Percentiles rank a stretch among this genome's conserved stretches.
These are phyloP conservation scores for Xestobium rufovillosum DNA, from an alignment of 2,888 invertebrate species.

Conservation along the genomic window DNA sequence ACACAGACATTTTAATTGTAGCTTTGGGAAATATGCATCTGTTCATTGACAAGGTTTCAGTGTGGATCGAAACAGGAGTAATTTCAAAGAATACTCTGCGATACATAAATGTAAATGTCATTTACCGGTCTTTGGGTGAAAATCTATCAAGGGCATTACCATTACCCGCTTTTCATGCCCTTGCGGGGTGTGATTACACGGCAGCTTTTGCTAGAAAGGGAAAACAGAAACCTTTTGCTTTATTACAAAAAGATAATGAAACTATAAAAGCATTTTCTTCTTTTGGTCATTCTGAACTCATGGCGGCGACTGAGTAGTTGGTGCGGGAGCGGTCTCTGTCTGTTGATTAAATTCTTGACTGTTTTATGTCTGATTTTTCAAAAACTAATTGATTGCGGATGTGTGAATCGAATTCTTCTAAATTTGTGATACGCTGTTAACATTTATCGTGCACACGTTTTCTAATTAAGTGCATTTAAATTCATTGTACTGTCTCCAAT, in stretches of 20 bases:
- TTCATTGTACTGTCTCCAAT: too few relatives aligned
- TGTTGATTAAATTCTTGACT: too few relatives aligned
- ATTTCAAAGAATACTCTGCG: too few relatives aligned
- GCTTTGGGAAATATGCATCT: conserved; percentile 19
- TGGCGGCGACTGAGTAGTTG: too few relatives aligned
- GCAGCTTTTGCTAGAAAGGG: conserved; percentile 21
- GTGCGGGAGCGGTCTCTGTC: too few relatives aligned
- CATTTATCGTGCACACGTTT: too few relatives aligned
- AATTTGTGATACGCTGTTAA: too few relatives aligned
- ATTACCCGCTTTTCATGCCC: conserved; percentile 22
- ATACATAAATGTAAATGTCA: conserved; percentile 16
- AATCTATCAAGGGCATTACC: conserved; percentile 14
- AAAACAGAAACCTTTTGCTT: conserved; percentile 22
- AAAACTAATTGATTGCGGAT: too few relatives aligned
- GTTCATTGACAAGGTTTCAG: conserved; percentile 8
- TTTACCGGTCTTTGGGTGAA: conserved; percentile 14
- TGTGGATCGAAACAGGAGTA: conserved; percentile 8
- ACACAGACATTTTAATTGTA: conserved; percentile 19
- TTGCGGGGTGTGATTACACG: conserved; percentile 22
- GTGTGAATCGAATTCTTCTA: too few relatives aligned
- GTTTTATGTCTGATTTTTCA: too few relatives aligned
- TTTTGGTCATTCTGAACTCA: too few relatives aligned
- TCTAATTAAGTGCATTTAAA: too few relatives aligned
- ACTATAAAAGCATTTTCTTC: conserved; percentile 20
- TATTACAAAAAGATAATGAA: conserved; percentile 12